Conservation (phyloP, 2,888 invertebrate genomes). For the Clunio marinus region DNA sequence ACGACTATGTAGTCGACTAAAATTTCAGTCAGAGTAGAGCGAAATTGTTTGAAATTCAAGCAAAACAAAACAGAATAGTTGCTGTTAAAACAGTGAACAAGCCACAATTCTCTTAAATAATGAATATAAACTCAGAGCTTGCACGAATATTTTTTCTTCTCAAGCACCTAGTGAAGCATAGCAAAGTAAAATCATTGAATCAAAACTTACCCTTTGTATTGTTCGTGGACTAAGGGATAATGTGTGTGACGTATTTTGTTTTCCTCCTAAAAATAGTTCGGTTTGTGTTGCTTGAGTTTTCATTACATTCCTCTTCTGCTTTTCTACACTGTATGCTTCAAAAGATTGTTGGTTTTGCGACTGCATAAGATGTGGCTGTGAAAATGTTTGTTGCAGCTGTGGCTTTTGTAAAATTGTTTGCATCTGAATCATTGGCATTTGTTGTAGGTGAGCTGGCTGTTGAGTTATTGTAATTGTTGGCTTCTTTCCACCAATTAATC, state of each 20-base stretch:
- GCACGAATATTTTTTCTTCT: no score
- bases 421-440: slow-evolving; percentile 40
- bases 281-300: slow-evolving; percentile 91
- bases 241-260: slow-evolving; percentile 65
- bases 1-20: no score
- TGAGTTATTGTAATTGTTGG: slow-evolving; percentile 47
- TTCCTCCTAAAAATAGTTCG: slow-evolving; percentile 68
- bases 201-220: slow-evolving; percentile 64
- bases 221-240: slow-evolving; percentile 75
- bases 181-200: no score
- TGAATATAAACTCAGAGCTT: no score
- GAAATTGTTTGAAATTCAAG: no score
- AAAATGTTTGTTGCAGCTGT: slow-evolving; percentile 33
- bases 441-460: slow-evolving; percentile 39
- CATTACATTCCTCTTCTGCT: slow-evolving; percentile 75
- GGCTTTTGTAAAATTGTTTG: slow-evolving; percentile 39
- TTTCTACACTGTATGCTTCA: slow-evolving; percentile 56
- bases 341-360: slow-evolving; percentile 44
- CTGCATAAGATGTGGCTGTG: slow-evolving; percentile 37
- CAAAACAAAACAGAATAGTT: no score
- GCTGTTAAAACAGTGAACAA: no score
- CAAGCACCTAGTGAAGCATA: no score
- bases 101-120: no score
- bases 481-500: slow-evolving; percentile 70
- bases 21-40: no score